Evolutionary conservation across 1,140 invertebrate species (phyloP).

Genomic region (Solenopsis invicta): DNA sequence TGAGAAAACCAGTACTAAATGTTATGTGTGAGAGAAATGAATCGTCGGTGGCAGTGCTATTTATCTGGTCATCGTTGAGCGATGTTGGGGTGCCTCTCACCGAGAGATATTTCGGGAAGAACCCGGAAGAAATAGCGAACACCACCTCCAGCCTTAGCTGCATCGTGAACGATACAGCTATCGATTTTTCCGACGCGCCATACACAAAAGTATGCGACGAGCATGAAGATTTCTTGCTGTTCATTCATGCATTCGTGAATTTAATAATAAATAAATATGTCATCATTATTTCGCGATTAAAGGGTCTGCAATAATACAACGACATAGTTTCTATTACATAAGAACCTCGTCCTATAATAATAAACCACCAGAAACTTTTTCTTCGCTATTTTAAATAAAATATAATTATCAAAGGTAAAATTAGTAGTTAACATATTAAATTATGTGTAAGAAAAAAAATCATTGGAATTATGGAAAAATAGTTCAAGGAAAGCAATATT

Average conservation of each 20-base stretch:
- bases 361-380: background rate
- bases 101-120: conserved; percentile 21
- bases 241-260: background rate
- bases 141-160: conserved; percentile 22
- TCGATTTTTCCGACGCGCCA: conserved; percentile 60
- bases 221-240: background rate
- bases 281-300: background rate
- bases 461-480: background rate
- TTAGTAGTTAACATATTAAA: background rate
- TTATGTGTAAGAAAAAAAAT: conserved; percentile 15
- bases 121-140: background rate
- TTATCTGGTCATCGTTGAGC: conserved; percentile 49
- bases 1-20: conserved; percentile 54
- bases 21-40: conserved; percentile 55
- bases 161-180: conserved; percentile 21
- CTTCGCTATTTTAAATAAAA: background rate
- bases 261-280: background rate
- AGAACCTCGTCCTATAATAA: background rate
- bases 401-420: background rate
- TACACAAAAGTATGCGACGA: conserved; percentile 21
- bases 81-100: conserved; percentile 18
- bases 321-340: background rate
- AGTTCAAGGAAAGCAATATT: background rate
- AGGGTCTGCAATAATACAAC: background rate
- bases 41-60: conserved; percentile 37